phyloP scores from a whole-genome alignment of 2,888 invertebrate species.

The Leptopilina drosophilae region DNA sequence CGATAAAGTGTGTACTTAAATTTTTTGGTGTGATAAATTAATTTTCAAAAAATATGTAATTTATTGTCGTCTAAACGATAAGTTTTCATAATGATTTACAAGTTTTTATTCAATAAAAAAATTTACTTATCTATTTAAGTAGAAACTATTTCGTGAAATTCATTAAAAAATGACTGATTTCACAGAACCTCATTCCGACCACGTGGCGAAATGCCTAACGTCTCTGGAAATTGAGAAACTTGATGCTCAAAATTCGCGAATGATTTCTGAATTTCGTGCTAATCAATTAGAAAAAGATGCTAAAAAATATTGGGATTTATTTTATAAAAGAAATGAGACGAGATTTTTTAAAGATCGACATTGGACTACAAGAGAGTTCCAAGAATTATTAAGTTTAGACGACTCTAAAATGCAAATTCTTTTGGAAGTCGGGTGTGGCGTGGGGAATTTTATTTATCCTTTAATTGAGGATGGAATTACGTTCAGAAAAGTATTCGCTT shows the following conservation, averaged over 20 bases:
- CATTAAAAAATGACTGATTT: constrained; percentile 52
- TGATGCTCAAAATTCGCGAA: constrained; percentile 83
- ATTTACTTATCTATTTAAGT: not conserved
- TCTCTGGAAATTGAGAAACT: constrained; percentile 82
- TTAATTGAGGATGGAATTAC: constrained; percentile 86
- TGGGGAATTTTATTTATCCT: constrained; percentile 97
- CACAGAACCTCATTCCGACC: constrained; percentile 56
- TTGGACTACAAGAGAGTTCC: constrained; percentile 97
- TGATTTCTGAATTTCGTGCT: constrained; percentile 87
- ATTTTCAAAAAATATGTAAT: not conserved
- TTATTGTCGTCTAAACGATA: not conserved
- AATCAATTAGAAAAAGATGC: constrained; percentile 88
- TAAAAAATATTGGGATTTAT: constrained; percentile 95
- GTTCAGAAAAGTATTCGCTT: constrained; percentile 85
- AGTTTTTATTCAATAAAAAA: not conserved
- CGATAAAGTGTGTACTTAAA: not conserved
- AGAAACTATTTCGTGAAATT: not conserved
- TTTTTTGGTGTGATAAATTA: not conserved
- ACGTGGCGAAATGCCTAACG: constrained; percentile 79
- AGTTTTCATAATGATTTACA: not conserved
- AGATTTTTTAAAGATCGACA: constrained; percentile 97
- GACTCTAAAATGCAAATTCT: constrained; percentile 77
- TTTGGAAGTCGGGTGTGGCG: constrained; percentile 96
- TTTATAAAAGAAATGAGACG: constrained; percentile 96
- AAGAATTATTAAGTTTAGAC: constrained; percentile 84